Conservation (phyloP, 2,797 vertebrate species). For the Tokudaia tokunoshimensis region DNA sequence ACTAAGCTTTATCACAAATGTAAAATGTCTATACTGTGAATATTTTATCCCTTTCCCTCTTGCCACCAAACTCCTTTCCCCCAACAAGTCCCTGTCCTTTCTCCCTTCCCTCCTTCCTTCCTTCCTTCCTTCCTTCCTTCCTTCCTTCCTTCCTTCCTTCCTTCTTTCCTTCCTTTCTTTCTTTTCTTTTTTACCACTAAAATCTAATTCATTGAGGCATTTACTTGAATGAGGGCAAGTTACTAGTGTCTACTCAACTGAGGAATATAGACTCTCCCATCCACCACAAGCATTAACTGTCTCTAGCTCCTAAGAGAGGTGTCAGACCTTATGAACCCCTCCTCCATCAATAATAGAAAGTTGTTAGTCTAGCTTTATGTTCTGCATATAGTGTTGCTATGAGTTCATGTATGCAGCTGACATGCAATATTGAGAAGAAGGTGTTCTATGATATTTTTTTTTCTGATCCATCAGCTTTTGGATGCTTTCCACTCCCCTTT, state of each 20-base stretch:
- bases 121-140: too few species aligned
- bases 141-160: too few species aligned
- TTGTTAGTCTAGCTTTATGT: not conserved
- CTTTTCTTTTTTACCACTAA: not conserved
- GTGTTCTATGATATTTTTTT: not conserved
- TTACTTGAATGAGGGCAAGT: not conserved
- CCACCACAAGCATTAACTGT: not conserved
- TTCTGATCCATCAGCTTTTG: not conserved
- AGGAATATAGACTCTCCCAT: not conserved
- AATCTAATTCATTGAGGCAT: too few species aligned
- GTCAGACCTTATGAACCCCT: not conserved
- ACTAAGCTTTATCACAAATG: not conserved
- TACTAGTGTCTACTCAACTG: not conserved
- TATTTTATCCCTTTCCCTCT: not conserved
- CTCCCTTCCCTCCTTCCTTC: too few species aligned
- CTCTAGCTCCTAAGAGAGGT: not conserved
- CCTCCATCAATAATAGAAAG: not conserved
- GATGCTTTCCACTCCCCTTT: not conserved
- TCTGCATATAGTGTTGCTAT: not conserved
- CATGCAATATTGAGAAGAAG: not conserved
- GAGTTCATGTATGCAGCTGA: not conserved
- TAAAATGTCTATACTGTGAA: not conserved
- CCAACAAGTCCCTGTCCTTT: not conserved
- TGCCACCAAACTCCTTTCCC: not conserved
- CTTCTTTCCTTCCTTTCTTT: too few species aligned